phyloP scores from a whole-genome alignment of 1,140 invertebrate species.

The Formica exsecta region DNA sequence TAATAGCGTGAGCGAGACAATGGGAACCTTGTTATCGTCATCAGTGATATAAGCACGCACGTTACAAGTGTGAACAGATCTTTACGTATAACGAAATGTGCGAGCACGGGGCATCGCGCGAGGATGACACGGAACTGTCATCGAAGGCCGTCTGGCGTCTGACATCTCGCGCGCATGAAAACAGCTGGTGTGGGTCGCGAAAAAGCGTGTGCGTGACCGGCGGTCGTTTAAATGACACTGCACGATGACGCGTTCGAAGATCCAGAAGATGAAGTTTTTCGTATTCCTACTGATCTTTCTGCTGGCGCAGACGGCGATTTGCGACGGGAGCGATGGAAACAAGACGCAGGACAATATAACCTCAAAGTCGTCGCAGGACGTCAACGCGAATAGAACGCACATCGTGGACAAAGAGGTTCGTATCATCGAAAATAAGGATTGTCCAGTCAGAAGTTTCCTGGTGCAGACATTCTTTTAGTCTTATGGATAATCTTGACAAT shows the following conservation, averaged over 20 bases:
- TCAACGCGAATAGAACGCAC: conserved; percentile 54
- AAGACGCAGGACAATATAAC: conserved; percentile 69
- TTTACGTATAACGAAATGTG: background rate
- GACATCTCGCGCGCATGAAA: conserved; percentile 16
- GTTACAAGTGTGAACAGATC: background rate
- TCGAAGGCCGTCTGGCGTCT: background rate
- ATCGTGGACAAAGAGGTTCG: conserved; percentile 61
- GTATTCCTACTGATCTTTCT: conserved; percentile 78
- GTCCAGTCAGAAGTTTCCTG: background rate
- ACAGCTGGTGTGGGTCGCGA: background rate
- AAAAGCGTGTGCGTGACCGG: conserved; percentile 25
- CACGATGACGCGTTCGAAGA: conserved; percentile 79
- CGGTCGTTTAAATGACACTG: conserved; percentile 69
- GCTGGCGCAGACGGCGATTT: conserved; percentile 70
- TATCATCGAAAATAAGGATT: background rate
- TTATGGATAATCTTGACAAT: background rate
- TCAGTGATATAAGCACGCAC: background rate
- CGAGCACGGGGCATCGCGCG: background rate
- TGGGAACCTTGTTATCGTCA: too few relatives aligned
- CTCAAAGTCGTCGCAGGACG: conserved; percentile 52
- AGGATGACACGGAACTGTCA: conserved; percentile 25
- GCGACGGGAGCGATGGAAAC: conserved; percentile 64
- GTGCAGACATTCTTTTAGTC: background rate
- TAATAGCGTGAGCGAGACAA: too few relatives aligned
- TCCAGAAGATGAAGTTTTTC: conserved; percentile 77